Percentiles rank a stretch among this genome's conserved stretches.
Conservation (phyloP, 2,113 vertebrate species). For the Pao palembangensis region DNA sequence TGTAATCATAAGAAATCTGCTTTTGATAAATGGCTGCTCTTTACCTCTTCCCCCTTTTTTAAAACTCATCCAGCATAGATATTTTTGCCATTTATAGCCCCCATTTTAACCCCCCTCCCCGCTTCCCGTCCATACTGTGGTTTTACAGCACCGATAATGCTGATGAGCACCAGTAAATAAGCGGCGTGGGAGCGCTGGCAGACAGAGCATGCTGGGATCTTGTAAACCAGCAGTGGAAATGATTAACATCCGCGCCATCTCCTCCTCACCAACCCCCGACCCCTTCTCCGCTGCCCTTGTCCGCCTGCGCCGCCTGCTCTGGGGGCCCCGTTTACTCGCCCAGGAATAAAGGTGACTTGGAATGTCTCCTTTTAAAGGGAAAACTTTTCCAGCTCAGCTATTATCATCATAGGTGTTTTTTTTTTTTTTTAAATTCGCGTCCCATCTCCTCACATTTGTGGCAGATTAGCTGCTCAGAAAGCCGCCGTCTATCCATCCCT, state of each 20-base stretch:
- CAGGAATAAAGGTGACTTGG: background rate
- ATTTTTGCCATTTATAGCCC: slow-evolving; percentile 18
- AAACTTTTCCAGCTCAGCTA: slow-evolving; percentile 41
- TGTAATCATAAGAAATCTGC: slow-evolving; percentile 15
- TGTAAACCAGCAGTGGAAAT: slow-evolving; percentile 59
- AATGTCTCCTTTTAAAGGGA: slow-evolving; percentile 46
- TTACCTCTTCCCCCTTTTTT: background rate
- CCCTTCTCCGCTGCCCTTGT: slow-evolving; percentile 30
- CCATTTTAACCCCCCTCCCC: no score
- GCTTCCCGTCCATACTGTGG: background rate
- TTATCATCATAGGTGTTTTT: slow-evolving; percentile 22
- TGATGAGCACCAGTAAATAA: slow-evolving; percentile 50
- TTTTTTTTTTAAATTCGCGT: slow-evolving; percentile 14
- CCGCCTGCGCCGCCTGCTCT: slow-evolving; percentile 35
- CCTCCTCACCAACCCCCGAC: slow-evolving; percentile 34
- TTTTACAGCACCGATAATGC: slow-evolving; percentile 29
- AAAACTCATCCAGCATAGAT: background rate
- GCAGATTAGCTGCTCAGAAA: slow-evolving; percentile 9
- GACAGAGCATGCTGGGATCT: slow-evolving; percentile 46
- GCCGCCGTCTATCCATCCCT: slow-evolving; percentile 17
- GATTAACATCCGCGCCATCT: slow-evolving; percentile 56
- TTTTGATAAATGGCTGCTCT: slow-evolving; percentile 20
- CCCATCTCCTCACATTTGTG: background rate
- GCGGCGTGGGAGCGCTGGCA: slow-evolving; percentile 27
- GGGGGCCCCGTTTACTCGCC: slow-evolving; percentile 30